Base-by-base conservation (phyloP, 2,888 invertebrate genomes). In the Cryptosula pallasiana region DNA sequence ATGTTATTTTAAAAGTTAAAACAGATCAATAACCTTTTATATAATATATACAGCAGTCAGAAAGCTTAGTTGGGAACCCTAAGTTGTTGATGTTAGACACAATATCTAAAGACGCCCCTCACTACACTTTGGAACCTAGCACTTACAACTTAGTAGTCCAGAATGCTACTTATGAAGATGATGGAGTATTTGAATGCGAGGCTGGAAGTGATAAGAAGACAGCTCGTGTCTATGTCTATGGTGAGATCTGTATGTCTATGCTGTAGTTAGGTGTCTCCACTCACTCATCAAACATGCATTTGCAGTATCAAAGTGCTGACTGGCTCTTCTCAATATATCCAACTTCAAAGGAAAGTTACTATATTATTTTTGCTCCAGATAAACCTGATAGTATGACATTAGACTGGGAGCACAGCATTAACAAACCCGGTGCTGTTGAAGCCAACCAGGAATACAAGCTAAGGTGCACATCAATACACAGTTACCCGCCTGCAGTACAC, bases 321-420 rank as follows among this genome's bases (percentile, higher is more conserved):
- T n/a, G n/a, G n/a, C n/a, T n/a, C n/a, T n/a, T n/a, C n/a, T n/a
- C n/a, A n/a, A n/a, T n/a, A n/a, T n/a, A n/a, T n/a, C n/a, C n/a
- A n/a, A n/a, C n/a, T n/a, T n/a, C n/a, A n/a, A n/a, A n/a, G n/a
- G n/a, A n/a, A n/a, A n/a, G n/a, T n/a, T n/a, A n/a, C n/a, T n/a
- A n/a, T n/a, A n/a, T n/a, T n/a, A n/a, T n/a, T n/a, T n/a, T n/a
- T 45, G 9, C 25, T 63, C 3, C n/a, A 63, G 63, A 63, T 32
- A 13, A 27, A 13, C 63, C 63, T 13, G 63, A 63, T 16, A 63
- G 34, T 16, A 63, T 63, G 9, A 63, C 63, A 16, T 63, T 63
- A 63, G 63, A 63, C 63, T 63, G 63, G 63, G 63, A 63, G 63
- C 63, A 63, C 34, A 34, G 63, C 32, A 27, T 63, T 25, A 63